Percentiles rank a stretch among this genome's conserved stretches.
Conservation (phyloP, 2,888 invertebrate species). For the Homarus gammarus region DNA sequence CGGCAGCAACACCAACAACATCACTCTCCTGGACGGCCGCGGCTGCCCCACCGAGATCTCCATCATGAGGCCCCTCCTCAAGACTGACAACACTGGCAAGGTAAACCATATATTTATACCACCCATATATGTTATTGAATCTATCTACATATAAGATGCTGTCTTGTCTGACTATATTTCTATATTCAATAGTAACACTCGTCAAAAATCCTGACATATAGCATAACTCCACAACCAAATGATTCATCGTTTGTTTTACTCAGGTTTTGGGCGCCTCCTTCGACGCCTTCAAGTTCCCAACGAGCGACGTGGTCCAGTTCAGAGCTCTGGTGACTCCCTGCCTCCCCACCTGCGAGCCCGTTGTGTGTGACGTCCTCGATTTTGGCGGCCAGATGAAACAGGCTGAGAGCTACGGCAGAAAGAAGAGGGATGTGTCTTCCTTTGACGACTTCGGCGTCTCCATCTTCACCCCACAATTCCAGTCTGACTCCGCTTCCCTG, state of each 20-base stretch:
- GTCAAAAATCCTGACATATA: background rate
- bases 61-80: slow-evolving; percentile 95
- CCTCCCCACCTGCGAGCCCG: slow-evolving; percentile 95
- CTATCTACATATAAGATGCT: no score
- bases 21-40: slow-evolving; percentile 92
- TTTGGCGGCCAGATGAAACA: slow-evolving; percentile 90
- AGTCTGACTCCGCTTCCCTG: no score
- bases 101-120: no score
- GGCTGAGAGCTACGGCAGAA: slow-evolving; percentile 90
- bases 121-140: no score
- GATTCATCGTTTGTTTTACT: background rate
- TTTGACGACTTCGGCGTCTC: slow-evolving; percentile 80
- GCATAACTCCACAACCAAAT: background rate
- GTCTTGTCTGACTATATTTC: no score
- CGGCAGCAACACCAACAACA: slow-evolving; percentile 94
- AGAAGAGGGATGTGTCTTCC: slow-evolving; percentile 82
- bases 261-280: slow-evolving; percentile 93
- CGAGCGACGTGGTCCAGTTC: slow-evolving; percentile 96
- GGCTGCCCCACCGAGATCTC: slow-evolving; percentile 96
- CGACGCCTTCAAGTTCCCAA: slow-evolving; percentile 97
- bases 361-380: slow-evolving; percentile 91
- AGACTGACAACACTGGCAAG: slow-evolving; percentile 83
- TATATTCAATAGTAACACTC: no score
- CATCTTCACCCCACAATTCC: background rate
- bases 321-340: slow-evolving; percentile 96